Conservation (phyloP, 92 coral and sea anemone genomes). For the Epizoanthus stellaris region DNA sequence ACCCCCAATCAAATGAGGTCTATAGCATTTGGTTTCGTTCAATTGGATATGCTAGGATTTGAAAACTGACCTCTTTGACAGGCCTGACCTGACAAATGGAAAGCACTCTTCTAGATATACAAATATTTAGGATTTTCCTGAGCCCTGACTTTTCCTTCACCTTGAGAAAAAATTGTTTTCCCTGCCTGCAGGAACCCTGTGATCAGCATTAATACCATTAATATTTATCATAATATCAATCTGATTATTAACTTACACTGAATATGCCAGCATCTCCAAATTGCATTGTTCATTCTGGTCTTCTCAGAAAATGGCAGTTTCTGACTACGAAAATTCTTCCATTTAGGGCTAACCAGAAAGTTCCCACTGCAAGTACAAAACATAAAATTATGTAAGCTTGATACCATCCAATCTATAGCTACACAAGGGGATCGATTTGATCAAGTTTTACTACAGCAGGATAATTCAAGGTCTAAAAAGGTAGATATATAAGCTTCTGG, state of each 20-base stretch:
- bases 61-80: too few relatives aligned
- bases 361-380: constrained; percentile 64
- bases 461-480: too few relatives aligned
- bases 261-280: constrained; percentile 99
- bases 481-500: too few relatives aligned
- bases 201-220: too few relatives aligned
- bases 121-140: too few relatives aligned
- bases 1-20: too few relatives aligned
- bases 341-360: constrained; percentile 91
- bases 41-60: too few relatives aligned
- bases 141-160: too few relatives aligned
- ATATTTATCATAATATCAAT: not conserved
- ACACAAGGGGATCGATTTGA: not conserved
- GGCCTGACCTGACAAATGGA: too few relatives aligned
- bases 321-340: constrained; percentile 99
- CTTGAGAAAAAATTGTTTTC: too few relatives aligned
- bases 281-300: constrained; percentile 96
- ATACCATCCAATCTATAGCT: not conserved
- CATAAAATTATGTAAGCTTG: not conserved
- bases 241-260: constrained; percentile 76
- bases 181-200: not conserved
- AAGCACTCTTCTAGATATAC: too few relatives aligned
- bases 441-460: not conserved
- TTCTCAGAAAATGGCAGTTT: constrained; percentile 97
- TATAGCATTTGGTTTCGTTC: too few relatives aligned